A percentile compares a stretch with the other conserved stretches of the same genome.
Conservation (phyloP, 1,140 invertebrate genomes). For the Drosophila bifasciata region DNA sequence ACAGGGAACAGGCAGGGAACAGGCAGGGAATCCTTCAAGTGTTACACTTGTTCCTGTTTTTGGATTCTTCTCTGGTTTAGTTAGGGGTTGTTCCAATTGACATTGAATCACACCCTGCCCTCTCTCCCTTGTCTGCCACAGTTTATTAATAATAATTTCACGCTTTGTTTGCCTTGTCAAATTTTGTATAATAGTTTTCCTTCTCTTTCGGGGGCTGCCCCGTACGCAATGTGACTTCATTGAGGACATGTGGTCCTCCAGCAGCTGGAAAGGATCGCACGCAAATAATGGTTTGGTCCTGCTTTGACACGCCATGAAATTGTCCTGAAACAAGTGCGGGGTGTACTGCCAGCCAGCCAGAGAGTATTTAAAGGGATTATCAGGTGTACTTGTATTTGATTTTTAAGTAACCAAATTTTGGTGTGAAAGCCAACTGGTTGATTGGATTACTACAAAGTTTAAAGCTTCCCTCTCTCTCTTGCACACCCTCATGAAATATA, state of each 20-base stretch:
- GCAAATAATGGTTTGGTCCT: slow-evolving; percentile 45
- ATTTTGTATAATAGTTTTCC: slow-evolving; percentile 61
- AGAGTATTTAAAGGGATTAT: slow-evolving; percentile 58
- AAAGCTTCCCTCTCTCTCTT: neutral
- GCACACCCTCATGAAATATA: neutral
- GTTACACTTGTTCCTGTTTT: slow-evolving; percentile 70
- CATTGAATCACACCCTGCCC: slow-evolving; percentile 36
- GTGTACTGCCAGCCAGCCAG: slow-evolving; percentile 3
- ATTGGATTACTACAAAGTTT: no score
- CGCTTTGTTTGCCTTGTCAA: slow-evolving; percentile 78
- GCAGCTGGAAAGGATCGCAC: slow-evolving; percentile 64
- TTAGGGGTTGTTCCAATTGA: slow-evolving; percentile 67
- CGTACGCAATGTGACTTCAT: slow-evolving; percentile 54
- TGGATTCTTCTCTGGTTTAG: slow-evolving; percentile 7
- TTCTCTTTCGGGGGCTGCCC: neutral
- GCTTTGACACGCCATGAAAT: neutral
- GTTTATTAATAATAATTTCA: slow-evolving; percentile 83
- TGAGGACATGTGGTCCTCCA: slow-evolving; percentile 34
- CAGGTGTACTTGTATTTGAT: slow-evolving; percentile 52
- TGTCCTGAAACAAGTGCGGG: slow-evolving; percentile 50
- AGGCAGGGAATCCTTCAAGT: slow-evolving; percentile 32
- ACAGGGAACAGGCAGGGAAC: no score
- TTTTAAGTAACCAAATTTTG: slow-evolving; percentile 13
- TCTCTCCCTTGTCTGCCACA: slow-evolving; percentile 25
- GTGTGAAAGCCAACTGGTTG: no score